Base-by-base conservation (phyloP, 2,797 vertebrate genomes). In the Lithobates pipiens region DNA sequence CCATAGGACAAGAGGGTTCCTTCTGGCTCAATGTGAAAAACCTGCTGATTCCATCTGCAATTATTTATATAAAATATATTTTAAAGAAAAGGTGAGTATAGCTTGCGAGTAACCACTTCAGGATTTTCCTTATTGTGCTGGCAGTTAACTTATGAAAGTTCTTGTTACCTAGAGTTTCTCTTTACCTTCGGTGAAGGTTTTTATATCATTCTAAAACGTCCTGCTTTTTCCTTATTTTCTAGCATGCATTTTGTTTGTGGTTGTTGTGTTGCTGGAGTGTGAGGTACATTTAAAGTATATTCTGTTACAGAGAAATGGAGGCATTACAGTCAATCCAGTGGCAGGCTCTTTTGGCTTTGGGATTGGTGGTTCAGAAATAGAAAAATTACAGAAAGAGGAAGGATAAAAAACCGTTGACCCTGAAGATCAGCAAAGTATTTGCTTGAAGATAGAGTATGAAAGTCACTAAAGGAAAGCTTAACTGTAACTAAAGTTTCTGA, bases 341-440 rank as follows among this genome's bases (percentile, higher is more conserved):
- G 27, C 77, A 86, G 71, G 85, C 79, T 46, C 39, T 71, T 71
- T 77, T 67, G 69, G 39, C 29, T 69, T 70, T 68, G 25, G 75
- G 80, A 82, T 86, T 86, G 75, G 75, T 82, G 71, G 36, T 68
- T 72, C 68, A 25, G 79, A 82, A 80, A 86, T 86, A 82, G 76
- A 54, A 76, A 86, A 73, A 80, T 72, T 67, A 72, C 80, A 44
- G 39, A 69, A 86, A 23, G 13, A 15, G 13, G 65, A 86, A 63
- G 75, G 39, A 72, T 34, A 77, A 63, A 81, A 81, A 73, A 82
- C 63, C 71, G 57, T 73, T 71, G 78, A 77, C 76, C 79, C 71
- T 86, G 81, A 71, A 76, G 79, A 86, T 82, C 85, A 86, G 25
- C 67, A 25, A 67, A 82, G 79, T 72, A 68, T 82, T 32, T 82